Evolutionary conservation across 2,888 invertebrate species (phyloP), one percentile per base, ranked within the genome.

Genomic region (Callyntrura guangdongensis): DNA sequence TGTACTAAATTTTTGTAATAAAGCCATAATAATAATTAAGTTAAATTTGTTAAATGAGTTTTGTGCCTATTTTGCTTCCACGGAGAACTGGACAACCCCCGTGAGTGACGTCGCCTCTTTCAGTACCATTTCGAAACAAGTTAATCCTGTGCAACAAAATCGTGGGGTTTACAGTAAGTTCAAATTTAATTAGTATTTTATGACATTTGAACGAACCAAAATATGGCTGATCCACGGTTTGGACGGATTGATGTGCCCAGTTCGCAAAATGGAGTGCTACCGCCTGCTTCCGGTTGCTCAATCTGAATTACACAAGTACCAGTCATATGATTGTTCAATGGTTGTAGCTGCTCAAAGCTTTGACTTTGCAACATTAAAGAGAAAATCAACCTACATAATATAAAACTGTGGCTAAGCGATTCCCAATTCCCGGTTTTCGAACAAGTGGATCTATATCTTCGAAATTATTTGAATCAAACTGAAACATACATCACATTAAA

Each of bases 51-150:
- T n/a, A n/a, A n/a, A n/a, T n/a, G n/a, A 2, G n/a, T 14, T 11
- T 69, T 1, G 20, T 20, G 47, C 74, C n/a, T 47, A 36, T 74
- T 74, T 74, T 74, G 49, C 17, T 25, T 8, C 74, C 74, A 45
- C 20, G 9, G 12, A 74, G 45, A 47, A 74, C 74, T 2, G 74
- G 74, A 74, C 74, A 74, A n/a, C 47, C 74, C 8, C 27, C 74
- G 20, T 74, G 74, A 0, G 45, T 47, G 11, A 74, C 20, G 20
- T 74, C 74, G 6, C 5, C 8, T n/a, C 74, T 45, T n/a, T 1
- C 4, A 12, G 47, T 74, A 1, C 74, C 74, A 47, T 74, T 74
- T 14, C 20, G 45, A 74, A n/a, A 49, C 74, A 74, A 14, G 20
- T 74, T 74, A 14, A 74, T 27, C 74, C 74, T 74, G 5, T 74